Percentiles rank a stretch among this genome's conserved stretches.
Evolutionary conservation across 1,140 invertebrate genomes (phyloP).

Genomic region (Apolygus lucorum): DNA sequence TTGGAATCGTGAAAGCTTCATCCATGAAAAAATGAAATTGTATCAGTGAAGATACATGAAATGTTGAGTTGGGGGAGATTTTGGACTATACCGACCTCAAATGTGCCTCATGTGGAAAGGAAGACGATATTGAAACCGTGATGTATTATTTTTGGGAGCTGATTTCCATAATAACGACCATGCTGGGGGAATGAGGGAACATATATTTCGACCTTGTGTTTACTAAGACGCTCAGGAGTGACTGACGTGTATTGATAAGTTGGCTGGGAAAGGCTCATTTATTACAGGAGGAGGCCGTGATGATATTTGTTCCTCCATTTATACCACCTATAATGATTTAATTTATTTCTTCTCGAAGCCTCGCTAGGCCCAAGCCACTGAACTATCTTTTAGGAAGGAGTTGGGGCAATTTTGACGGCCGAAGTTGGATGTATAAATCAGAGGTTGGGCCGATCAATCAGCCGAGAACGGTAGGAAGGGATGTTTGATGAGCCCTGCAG

Average conservation of each 20-base stretch:
- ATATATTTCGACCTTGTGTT: slow-evolving; percentile 9
- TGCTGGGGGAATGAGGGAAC: neutral
- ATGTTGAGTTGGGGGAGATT: too few relatives aligned
- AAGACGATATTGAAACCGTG: slow-evolving; percentile 2
- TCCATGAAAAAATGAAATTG: too few relatives aligned
- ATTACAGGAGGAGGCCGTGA: neutral
- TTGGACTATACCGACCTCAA: too few relatives aligned
- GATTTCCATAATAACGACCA: slow-evolving; percentile 7
- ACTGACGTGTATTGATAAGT: slow-evolving; percentile 15
- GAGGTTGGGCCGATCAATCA: neutral
- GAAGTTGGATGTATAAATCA: neutral
- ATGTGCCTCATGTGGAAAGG: neutral
- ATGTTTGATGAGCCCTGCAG: neutral
- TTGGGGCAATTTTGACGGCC: neutral
- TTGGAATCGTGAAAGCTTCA: too few relatives aligned
- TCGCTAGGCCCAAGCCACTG: too few relatives aligned
- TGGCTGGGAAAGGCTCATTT: slow-evolving; percentile 2
- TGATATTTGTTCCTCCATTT: slow-evolving; percentile 13
- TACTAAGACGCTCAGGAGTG: slow-evolving; percentile 9
- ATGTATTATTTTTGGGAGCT: slow-evolving; percentile 15
- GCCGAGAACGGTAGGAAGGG: neutral
- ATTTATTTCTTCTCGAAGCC: neutral
- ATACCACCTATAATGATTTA: slow-evolving; percentile 15
- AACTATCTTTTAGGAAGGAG: neutral
- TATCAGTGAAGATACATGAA: too few relatives aligned